These are phyloP conservation scores for honey bee (Apis mellifera) DNA, from an alignment of 1,140 invertebrate species.

Conservation along the genomic window Amel_HAv3.1 CM009944.2:10127001-10127500, in stretches of 20 bases:
- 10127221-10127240: background rate
- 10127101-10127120: conserved; percentile 1
- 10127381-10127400: conserved; percentile 44
- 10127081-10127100: conserved; percentile 51
- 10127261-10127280: no score
- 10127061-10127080: conserved; percentile 45
- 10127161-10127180: background rate
- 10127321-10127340: no score
- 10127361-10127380: background rate
- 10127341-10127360: no score
- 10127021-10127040: conserved; percentile 1
- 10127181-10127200: background rate
- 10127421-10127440: conserved; percentile 45
- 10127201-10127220: background rate
- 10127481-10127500: conserved; percentile 5
- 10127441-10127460: conserved; percentile 37
- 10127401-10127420: conserved; percentile 65
- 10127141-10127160: background rate
- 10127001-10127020: conserved; percentile 32
- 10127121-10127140: conserved; percentile 5
- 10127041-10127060: conserved; percentile 18
- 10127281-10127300: no score
- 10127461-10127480: conserved; percentile 52
- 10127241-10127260: no score
- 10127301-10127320: no score